These are phyloP conservation scores for Apantesis nais DNA, from an alignment of 2,888 invertebrate genomes.

Conservation along the genomic window DNA sequence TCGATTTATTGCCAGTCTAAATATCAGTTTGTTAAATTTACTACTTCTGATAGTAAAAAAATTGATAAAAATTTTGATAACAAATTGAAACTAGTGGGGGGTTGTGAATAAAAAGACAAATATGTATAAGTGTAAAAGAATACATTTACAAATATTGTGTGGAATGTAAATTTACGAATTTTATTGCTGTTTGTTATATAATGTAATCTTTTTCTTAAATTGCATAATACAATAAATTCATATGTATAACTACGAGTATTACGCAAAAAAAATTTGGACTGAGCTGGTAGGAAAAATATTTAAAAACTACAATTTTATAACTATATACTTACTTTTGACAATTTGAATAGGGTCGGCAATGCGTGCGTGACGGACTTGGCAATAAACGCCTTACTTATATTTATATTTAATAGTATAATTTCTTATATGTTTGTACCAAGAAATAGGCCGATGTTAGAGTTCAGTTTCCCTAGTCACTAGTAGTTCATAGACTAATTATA, in stretches of 20 bases:
- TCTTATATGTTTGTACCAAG: no score
- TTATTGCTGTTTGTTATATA: conserved; percentile 10
- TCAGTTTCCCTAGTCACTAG: no score
- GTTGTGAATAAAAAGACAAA: no score
- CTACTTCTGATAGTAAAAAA: background rate
- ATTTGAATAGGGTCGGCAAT: no score
- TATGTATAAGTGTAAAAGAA: background rate
- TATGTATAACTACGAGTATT: conserved; percentile 12
- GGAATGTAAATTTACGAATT: conserved; percentile 9
- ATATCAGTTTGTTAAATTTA: background rate
- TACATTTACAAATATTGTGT: background rate
- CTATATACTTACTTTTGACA: background rate
- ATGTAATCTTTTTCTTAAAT: conserved; percentile 11
- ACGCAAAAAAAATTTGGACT: conserved; percentile 8
- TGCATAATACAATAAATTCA: conserved; percentile 6
- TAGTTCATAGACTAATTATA: no score
- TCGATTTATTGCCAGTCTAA: no score
- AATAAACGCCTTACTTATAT: no score
- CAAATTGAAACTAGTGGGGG: no score
- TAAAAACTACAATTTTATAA: background rate
- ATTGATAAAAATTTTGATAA: no score
- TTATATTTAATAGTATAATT: no score
- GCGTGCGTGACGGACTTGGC: no score
- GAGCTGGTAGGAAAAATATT: background rate
- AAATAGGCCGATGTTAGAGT: no score